Percentiles rank a stretch among this genome's conserved stretches.
Evolutionary conservation across 35 echinoderm and acorn worm genomes (phyloP).

Genomic region (Ptychodera flava): DNA sequence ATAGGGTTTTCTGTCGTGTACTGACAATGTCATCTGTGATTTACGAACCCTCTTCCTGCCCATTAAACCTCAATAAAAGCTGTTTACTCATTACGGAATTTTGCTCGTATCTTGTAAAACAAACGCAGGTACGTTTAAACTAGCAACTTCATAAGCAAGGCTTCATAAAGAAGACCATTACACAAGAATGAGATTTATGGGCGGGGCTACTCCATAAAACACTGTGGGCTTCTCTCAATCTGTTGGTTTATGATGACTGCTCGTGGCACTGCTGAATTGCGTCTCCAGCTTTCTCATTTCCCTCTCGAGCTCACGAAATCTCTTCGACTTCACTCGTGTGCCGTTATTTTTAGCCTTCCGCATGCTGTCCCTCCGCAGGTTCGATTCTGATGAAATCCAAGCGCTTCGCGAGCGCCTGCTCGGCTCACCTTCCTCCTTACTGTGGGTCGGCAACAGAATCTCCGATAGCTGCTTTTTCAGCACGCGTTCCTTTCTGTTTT

Average conservation of each 20-base stretch:
- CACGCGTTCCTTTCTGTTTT: background rate
- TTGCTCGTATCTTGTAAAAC: background rate
- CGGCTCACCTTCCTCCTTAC: background rate
- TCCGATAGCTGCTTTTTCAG: background rate
- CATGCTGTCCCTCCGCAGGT: background rate
- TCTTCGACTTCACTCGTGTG: background rate
- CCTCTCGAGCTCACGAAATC: background rate
- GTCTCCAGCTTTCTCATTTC: background rate
- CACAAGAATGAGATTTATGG: background rate
- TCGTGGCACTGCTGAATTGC: background rate
- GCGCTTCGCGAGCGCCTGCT: no score
- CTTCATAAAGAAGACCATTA: background rate
- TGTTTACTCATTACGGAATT: background rate
- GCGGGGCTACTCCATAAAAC: no score
- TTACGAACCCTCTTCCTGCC: no score
- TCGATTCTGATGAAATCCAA: background rate
- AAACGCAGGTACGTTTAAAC: background rate
- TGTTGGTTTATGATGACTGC: background rate
- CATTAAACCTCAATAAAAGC: no score
- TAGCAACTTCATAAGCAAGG: background rate
- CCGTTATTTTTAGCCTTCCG: background rate
- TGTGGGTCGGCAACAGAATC: background rate
- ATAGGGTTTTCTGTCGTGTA: no score
- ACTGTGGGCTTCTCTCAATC: background rate
- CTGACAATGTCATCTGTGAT: no score